phyloP scores from a whole-genome alignment of 2,797 vertebrate species.

The Typhlichthys subterraneus region DNA sequence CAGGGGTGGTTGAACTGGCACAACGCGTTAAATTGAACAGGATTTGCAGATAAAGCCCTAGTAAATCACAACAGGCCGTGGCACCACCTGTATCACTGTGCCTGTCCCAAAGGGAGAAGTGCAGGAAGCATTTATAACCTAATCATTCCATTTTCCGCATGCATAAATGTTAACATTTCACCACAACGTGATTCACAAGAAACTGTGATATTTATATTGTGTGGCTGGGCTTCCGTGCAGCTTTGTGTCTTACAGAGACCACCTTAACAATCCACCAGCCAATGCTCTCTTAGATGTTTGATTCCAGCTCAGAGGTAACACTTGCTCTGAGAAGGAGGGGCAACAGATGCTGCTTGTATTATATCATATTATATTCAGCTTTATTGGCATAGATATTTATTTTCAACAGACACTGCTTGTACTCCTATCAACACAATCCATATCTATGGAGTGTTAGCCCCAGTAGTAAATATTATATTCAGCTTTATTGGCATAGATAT shows the following conservation, averaged over 20 bases:
- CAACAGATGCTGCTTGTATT: neutral
- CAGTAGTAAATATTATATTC: constrained; percentile 59
- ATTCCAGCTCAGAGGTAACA: constrained; percentile 33
- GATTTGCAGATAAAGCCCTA: constrained; percentile 24
- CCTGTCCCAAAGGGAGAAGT: constrained; percentile 10
- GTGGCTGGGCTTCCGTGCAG: constrained; percentile 10
- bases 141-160: neutral
- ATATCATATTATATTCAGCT: constrained; percentile 53
- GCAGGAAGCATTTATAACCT: constrained; percentile 6
- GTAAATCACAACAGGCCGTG: constrained; percentile 21
- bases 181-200: neutral
- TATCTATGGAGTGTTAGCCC: constrained; percentile 64
- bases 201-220: constrained; percentile 23
- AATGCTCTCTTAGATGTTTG: constrained; percentile 31
- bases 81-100: neutral
- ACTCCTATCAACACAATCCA: constrained; percentile 53
- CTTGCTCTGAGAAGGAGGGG: constrained; percentile 28
- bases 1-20: constrained; percentile 12
- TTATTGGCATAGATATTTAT: constrained; percentile 50
- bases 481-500: constrained; percentile 50
- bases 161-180: too few species aligned
- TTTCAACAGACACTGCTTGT: constrained; percentile 40
- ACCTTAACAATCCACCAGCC: constrained; percentile 37
- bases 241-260: constrained; percentile 20
- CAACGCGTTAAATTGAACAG: constrained; percentile 18